Base-by-base conservation (phyloP, 2,888 invertebrate species). In the Drosophila austrosaltans region DNA sequence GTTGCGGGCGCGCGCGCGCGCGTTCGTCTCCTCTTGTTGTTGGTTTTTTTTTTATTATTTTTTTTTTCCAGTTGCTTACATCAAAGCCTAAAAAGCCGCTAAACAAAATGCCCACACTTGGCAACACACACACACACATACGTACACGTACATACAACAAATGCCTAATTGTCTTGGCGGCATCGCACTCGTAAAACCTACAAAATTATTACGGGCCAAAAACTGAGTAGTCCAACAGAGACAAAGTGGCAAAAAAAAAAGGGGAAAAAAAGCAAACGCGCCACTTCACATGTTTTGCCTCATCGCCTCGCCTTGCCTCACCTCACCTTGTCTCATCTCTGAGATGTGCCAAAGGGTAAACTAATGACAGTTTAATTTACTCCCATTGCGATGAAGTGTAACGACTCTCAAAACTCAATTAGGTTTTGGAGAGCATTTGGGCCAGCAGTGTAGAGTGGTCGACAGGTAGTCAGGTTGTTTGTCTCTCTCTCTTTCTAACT, bases 281-380 rank as follows among this genome's bases (percentile, higher is more conserved):
- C 76, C 81, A 85, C 83, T 83, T 87, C 80, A 81, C 82, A 83
- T 80, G 84, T 87, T 61, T 78, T 69, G 72, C 58, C 59, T 79
- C 71, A 77, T 78, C 79, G 77, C 81, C 44, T 36, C 36, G 10
- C 8, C 36, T 30, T 28, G 28, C 28, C 32, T 6, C 32, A 6
- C 32, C 32, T 32, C 32, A 32, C 7, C 28, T 3, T 28, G 42
- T 6, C 44, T 7, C 7, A 20, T 22, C 44, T 48, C 44, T 48
- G 48, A 48, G 48, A 81, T 80, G 81, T 84, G 84, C 81, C 89
- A 87, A 89, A 89, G 89, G 89, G 89, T 89, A 77, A 90, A 86
- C 90, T 91, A 91, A 91, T 91, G 92, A 92, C 91, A 88, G 90
- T 91, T 92, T 92, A 91, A 91, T 91, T 91, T 91, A 90, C 89